A percentile compares a stretch with the other conserved stretches of the same genome.
Evolutionary conservation across 2,797 vertebrate species (phyloP).

Genomic region (Protosalanx chinensis): DNA sequence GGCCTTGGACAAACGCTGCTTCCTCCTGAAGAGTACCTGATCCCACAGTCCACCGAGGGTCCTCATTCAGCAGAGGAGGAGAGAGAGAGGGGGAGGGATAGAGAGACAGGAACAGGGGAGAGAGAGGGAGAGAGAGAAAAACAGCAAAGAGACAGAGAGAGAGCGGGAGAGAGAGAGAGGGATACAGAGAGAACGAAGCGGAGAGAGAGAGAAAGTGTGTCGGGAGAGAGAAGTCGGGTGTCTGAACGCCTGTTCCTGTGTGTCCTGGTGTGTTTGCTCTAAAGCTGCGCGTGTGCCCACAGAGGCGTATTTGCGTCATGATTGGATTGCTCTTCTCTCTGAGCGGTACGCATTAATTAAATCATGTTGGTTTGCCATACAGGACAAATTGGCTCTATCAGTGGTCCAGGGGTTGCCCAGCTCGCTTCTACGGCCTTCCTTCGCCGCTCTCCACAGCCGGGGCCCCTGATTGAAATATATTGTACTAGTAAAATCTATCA

Average conservation of each 20-base stretch:
- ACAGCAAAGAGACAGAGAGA: not conserved
- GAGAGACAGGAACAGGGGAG: too few relatives aligned
- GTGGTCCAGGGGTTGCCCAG: slow-evolving; percentile 13
- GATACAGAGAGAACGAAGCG: not conserved
- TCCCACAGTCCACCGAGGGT: not conserved
- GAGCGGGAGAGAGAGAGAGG: not conserved
- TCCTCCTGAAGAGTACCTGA: too few relatives aligned
- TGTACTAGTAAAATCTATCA: slow-evolving; percentile 38
- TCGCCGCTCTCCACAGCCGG: not conserved
- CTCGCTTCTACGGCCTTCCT: slow-evolving; percentile 15
- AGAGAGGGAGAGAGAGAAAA: not conserved
- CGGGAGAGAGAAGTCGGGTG: not conserved
- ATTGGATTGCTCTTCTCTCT: not conserved
- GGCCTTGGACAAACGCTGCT: not conserved
- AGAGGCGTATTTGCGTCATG: not conserved
- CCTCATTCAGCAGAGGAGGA: not conserved
- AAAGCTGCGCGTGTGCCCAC: not conserved
- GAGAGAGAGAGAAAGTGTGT: not conserved
- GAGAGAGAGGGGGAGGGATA: too few relatives aligned
- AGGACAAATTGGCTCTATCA: slow-evolving; percentile 39
- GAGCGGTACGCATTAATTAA: slow-evolving; percentile 35
- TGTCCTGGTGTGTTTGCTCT: not conserved
- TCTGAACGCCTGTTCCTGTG: not conserved
- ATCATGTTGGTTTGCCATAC: slow-evolving; percentile 32
- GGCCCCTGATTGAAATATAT: slow-evolving; percentile 43